Conservation (phyloP, 2,113 vertebrate genomes). For the Holacanthus passer region DNA sequence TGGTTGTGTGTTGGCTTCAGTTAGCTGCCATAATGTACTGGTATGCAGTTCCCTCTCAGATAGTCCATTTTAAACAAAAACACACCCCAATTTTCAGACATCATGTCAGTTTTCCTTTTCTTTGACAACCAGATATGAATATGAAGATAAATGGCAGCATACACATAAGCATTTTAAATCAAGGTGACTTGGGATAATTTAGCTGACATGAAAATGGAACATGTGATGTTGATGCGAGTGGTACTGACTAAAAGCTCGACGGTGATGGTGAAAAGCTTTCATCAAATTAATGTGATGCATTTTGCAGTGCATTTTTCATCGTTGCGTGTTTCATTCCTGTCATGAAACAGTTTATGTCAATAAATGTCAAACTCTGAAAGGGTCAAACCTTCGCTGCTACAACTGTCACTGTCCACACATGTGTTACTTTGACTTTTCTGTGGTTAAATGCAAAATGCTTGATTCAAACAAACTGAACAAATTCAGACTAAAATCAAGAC, state of each 20-base stretch:
- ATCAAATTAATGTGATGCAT: slow-evolving; percentile 22
- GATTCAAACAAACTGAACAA: neutral
- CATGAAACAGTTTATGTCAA: neutral
- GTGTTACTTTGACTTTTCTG: neutral
- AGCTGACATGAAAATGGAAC: slow-evolving; percentile 2
- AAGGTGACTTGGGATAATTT: slow-evolving; percentile 38
- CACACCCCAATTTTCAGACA: neutral
- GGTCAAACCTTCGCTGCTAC: neutral
- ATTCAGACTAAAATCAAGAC: neutral
- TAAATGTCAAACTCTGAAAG: slow-evolving; percentile 8
- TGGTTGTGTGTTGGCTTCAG: slow-evolving; percentile 75
- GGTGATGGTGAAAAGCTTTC: slow-evolving; percentile 22
- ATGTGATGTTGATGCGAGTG: slow-evolving; percentile 25
- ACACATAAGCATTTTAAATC: slow-evolving; percentile 10
- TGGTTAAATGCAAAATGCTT: neutral
- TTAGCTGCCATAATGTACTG: slow-evolving; percentile 56
- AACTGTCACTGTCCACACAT: neutral
- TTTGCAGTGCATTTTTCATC: slow-evolving; percentile 19
- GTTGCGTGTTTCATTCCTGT: neutral
- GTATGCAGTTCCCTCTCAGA: slow-evolving; percentile 23
- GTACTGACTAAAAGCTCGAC: slow-evolving; percentile 20
- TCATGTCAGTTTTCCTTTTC: slow-evolving; percentile 20
- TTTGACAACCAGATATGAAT: slow-evolving; percentile 6
- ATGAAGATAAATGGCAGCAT: slow-evolving; percentile 9
- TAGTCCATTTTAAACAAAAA: slow-evolving; percentile 46